A percentile compares a stretch with the other conserved stretches of the same genome.
phyloP scores from a whole-genome alignment of 2,888 invertebrate genomes.

The Biston stratarius region DNA sequence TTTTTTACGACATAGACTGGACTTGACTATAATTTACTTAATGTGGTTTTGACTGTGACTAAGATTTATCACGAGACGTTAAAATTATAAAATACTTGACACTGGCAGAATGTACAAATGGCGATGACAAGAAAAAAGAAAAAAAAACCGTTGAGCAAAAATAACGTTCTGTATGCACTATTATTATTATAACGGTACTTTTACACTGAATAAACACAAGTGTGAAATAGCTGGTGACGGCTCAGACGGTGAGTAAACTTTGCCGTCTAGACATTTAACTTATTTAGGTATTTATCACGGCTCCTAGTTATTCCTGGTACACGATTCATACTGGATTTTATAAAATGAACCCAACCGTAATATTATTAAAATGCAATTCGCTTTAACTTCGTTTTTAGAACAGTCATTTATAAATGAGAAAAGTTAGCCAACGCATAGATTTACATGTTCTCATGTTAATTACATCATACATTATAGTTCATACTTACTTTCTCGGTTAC shows the following conservation, averaged over 20 bases:
- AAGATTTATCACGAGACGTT: no score
- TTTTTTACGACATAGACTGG: background rate
- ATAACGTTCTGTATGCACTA: background rate
- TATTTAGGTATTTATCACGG: conserved; percentile 30
- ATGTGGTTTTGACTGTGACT: background rate
- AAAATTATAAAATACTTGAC: no score
- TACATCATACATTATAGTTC: no score
- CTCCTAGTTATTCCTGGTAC: conserved; percentile 37
- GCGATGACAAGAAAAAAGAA: no score
- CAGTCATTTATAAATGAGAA: background rate
- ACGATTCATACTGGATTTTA: conserved; percentile 7
- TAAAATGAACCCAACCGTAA: background rate
- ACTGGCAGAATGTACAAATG: no score
- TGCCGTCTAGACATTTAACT: conserved; percentile 39
- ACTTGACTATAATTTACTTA: background rate
- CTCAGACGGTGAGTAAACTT: conserved; percentile 43
- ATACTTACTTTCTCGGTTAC: no score
- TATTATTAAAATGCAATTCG: background rate
- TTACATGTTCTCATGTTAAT: no score
- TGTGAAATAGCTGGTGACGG: conserved; percentile 28
- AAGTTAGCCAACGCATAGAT: no score
- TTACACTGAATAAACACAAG: conserved; percentile 34
- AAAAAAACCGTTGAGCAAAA: background rate
- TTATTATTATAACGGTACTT: conserved; percentile 17
- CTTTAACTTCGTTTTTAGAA: background rate